A percentile compares a stretch with the other conserved stretches of the same genome.
These are phyloP conservation scores for Nomada fabriciana DNA, from an alignment of 2,888 invertebrate species.

Conservation along the genomic window DNA sequence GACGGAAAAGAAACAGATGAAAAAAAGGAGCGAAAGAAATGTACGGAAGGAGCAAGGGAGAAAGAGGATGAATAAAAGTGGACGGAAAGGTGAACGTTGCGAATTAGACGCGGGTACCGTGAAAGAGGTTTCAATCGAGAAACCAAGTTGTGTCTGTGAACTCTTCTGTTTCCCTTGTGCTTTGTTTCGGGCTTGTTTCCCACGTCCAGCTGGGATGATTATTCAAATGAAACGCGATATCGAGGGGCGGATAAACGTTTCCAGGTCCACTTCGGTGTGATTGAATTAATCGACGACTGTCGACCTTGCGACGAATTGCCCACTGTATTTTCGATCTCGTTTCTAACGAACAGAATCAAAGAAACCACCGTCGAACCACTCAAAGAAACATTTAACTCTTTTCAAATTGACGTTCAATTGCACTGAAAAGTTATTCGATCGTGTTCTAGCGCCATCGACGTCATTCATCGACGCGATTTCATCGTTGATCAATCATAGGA, in stretches of 20 bases:
- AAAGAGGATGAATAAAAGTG: too few relatives aligned
- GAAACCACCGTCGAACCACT: not conserved
- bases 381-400: not conserved
- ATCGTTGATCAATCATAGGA: constrained; percentile 17
- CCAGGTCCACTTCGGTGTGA: not conserved
- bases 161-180: not conserved
- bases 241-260: not conserved
- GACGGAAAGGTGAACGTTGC: not conserved
- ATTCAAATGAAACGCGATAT: constrained; percentile 16
- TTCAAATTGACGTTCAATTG: constrained; percentile 24
- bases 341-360: not conserved
- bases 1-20: not conserved
- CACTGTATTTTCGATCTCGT: not conserved
- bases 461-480: constrained; percentile 38
- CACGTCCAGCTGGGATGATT: not conserved
- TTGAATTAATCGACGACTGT: constrained; percentile 10
- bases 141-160: not conserved
- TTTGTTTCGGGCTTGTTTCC: not conserved
- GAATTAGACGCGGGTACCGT: constrained; percentile 17
- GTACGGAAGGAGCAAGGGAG: not conserved
- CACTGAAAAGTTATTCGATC: not conserved
- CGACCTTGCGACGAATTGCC: not conserved
- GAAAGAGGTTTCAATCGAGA: constrained; percentile 12
- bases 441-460: not conserved
- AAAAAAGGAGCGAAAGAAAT: not conserved